Percentiles rank a stretch among this genome's conserved stretches.
Evolutionary conservation across 2,797 vertebrate species (phyloP).

Genomic region (Phylloscopus collybita): DNA sequence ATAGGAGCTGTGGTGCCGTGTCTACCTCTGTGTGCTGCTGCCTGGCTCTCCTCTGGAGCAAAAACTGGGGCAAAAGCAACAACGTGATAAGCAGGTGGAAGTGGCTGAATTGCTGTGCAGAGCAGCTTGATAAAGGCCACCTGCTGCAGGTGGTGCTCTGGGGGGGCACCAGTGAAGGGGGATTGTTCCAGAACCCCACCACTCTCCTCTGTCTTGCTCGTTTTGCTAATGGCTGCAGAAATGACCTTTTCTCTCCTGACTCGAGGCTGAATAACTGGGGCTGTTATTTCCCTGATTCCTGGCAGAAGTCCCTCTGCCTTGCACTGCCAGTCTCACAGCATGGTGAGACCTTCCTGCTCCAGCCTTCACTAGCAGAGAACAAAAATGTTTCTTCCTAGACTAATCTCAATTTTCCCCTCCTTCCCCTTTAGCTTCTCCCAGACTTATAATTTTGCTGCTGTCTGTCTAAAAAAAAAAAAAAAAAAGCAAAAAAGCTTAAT

Average conservation of each 20-base stretch:
- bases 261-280: not conserved
- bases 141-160: not conserved
- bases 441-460: not conserved
- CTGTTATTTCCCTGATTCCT: not conserved
- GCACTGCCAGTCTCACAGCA: not conserved
- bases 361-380: not conserved
- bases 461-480: not conserved
- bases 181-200: not conserved
- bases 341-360: not conserved
- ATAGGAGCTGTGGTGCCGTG: not conserved
- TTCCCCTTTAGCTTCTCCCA: not conserved
- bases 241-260: not conserved
- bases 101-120: not conserved
- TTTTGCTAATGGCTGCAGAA: not conserved
- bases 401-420: not conserved
- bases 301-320: not conserved
- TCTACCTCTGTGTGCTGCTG: not conserved
- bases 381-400: not conserved
- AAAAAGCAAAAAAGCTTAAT: not conserved
- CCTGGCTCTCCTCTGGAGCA: not conserved
- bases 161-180: not conserved
- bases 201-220: not conserved
- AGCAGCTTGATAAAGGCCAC: not conserved
- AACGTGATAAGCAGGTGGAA: rapidly evolving
- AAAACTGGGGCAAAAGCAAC: not conserved